Evolutionary conservation across 1,140 invertebrate genomes (phyloP), one percentile per base, ranked within the genome.

Genomic region (Cryptotermes secundus): DNA sequence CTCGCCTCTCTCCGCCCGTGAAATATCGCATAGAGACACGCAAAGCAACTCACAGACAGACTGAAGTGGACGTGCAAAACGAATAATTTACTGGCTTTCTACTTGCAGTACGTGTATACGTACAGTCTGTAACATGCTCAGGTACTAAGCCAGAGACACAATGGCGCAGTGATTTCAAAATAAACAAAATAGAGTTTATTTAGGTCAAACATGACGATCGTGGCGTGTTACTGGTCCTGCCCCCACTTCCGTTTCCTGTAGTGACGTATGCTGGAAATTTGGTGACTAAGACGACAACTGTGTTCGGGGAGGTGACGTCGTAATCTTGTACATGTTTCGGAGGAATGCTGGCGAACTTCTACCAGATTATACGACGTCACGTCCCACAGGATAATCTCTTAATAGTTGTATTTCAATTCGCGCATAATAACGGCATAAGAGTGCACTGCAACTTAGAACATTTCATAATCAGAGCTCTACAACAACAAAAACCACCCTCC

Each of bases 21-120:
- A 81, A 45, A 81, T 81, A 81, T 81, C 35, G 80, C 80, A 31
- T 31, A 81, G 34, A 81, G 34, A 81, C 80, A 81, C 80, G 80
- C 80, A 81, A 81, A 26, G 80, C 80, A 45, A 26, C 59, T n/a
- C 45, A 72, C 59, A 72, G 59, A 72, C 59, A 72, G 59, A 72
- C 59, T 72, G 31, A 72, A 72, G 59, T 72, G n/a, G 59, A 72
- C 26, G 59, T 72, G 59, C 59, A 72, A 72, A 72, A 72, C 59
- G 59, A 72, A 72, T 72, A 59, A 31, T 72, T 72, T 72, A 72
- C 6, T 72, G 59, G 59, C n/a, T 72, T 72, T 72, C 19, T 72
- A 31, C 59, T 72, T 31, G 26, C 59, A 72, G n/a, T 72, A 72
- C 31, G n/a, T 72, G 59, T 72, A 72, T 72, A 72, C 14, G 7